Percentiles rank a stretch among this genome's conserved stretches.
These are phyloP conservation scores for Polyploca ridens DNA, from an alignment of 2,888 invertebrate genomes.

Conservation along the genomic window DNA sequence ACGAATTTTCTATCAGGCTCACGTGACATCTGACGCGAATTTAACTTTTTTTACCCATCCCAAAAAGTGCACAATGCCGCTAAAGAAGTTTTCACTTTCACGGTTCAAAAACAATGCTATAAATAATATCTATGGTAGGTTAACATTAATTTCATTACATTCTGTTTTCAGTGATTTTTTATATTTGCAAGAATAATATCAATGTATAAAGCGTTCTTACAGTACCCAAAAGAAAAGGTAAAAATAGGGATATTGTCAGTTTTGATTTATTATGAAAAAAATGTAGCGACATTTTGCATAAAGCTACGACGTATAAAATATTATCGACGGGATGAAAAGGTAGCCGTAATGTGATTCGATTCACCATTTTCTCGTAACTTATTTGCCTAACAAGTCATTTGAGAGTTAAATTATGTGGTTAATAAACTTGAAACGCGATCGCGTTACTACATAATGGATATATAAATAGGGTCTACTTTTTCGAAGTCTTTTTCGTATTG, in stretches of 20 bases:
- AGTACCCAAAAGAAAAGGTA: neutral
- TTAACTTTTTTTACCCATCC: no score
- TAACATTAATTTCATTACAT: no score
- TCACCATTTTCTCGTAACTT: constrained; percentile 8
- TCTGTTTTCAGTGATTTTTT: no score
- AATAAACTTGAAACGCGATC: constrained; percentile 10
- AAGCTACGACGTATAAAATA: neutral
- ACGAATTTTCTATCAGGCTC: no score
- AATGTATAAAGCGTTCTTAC: neutral
- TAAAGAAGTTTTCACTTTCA: no score
- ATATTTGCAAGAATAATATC: no score
- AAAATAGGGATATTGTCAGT: neutral
- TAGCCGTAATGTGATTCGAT: constrained; percentile 12
- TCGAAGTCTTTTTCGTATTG: no score
- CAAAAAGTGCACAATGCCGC: no score
- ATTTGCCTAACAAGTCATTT: constrained; percentile 15
- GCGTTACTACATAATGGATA: neutral
- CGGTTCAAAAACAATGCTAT: no score
- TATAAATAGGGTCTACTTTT: no score
- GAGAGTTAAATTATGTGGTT: constrained; percentile 12
- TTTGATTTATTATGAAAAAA: neutral
- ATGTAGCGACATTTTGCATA: neutral
- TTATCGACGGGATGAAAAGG: neutral
- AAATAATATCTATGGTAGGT: no score
- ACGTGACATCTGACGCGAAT: no score